Evolutionary conservation across 2,797 vertebrate genomes (phyloP).

Genomic region (Pangasius larnaudii): DNA sequence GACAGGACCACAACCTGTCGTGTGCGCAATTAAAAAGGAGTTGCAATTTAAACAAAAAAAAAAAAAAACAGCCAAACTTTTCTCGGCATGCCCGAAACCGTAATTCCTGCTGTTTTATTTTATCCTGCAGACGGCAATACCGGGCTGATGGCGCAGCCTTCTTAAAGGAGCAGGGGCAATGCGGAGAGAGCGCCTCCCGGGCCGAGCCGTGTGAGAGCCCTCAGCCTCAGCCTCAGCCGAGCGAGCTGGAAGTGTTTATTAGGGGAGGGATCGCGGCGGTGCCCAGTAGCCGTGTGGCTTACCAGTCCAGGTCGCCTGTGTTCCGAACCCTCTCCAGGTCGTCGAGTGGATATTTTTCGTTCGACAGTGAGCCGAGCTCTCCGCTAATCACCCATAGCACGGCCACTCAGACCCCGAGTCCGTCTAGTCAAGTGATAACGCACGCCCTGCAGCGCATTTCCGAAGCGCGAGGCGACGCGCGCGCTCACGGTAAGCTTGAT

Average conservation of each 20-base stretch:
- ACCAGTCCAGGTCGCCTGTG: constrained; percentile 81
- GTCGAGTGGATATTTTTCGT: constrained; percentile 94
- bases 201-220: constrained; percentile 62
- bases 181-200: constrained; percentile 71
- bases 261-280: constrained; percentile 72
- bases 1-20: background rate
- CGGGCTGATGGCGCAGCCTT: constrained; percentile 81
- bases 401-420: constrained; percentile 89
- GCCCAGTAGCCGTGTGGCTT: constrained; percentile 76
- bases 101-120: constrained; percentile 72
- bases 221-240: constrained; percentile 44
- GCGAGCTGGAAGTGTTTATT: constrained; percentile 67
- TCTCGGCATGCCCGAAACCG: constrained; percentile 34
- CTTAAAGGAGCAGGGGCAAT: constrained; percentile 73
- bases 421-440: constrained; percentile 77
- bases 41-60: background rate
- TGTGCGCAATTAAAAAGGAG: background rate
- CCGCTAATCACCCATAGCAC: constrained; percentile 84
- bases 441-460: constrained; percentile 75
- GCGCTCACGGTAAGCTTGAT: constrained; percentile 62
- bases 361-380: constrained; percentile 84
- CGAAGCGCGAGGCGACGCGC: constrained; percentile 56
- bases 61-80: constrained; percentile 4
- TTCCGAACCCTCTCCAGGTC: constrained; percentile 81
- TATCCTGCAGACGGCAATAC: constrained; percentile 78